Base-by-base conservation (phyloP, 2,113 vertebrate species). In the Pseudonaja textilis region DNA sequence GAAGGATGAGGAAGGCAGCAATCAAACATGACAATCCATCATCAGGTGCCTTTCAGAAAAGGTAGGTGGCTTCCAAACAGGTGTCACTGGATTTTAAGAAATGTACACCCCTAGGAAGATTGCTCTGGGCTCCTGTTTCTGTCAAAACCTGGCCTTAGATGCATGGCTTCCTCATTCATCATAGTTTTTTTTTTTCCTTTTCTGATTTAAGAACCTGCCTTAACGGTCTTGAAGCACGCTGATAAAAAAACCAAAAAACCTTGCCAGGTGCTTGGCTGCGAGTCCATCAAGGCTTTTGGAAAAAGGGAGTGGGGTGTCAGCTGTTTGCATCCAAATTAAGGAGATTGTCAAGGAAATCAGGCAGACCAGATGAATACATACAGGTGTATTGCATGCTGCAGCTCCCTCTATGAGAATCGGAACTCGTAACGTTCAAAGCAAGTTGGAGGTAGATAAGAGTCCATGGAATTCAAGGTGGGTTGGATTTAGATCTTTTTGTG, bases 41-140 rank as follows among this genome's bases (percentile, higher is more conserved):
- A 92, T 89, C 74, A 64, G 86, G 55, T 74, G 91, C 25, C 91
- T 88, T 92, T 92, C 86, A 92, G 59, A 88, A 8, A 55, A 56
- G 91, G 1, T 92, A 25, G 91, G 59, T 20, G n/a, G 88, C n/a
- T n/a, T 56, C 52, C 34, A 81, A 42, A 22, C 42, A 69, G 50
- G 50, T 56, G 86, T 29, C 50, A 16, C 25, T n/a, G 26, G 54
- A 4, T 59, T 86, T 47, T 59, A 59, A 29, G 42, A 61, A 14
- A 45, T 29, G 42, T n/a, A 11, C 45, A 59, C 10, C 54, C 5
- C 42, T n/a, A 29, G 23, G 81, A 20, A 22, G 29, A 86, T 54
- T 23, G 47, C 47, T 90, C 26, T 74, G 34, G 2, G 26, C 20
- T 90, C 11, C 26, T 74, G 14, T 74, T 23, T 23, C 29, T n/a